Conservation (phyloP, 1,140 invertebrate genomes). For the Amphibalanus amphitrite region DNA sequence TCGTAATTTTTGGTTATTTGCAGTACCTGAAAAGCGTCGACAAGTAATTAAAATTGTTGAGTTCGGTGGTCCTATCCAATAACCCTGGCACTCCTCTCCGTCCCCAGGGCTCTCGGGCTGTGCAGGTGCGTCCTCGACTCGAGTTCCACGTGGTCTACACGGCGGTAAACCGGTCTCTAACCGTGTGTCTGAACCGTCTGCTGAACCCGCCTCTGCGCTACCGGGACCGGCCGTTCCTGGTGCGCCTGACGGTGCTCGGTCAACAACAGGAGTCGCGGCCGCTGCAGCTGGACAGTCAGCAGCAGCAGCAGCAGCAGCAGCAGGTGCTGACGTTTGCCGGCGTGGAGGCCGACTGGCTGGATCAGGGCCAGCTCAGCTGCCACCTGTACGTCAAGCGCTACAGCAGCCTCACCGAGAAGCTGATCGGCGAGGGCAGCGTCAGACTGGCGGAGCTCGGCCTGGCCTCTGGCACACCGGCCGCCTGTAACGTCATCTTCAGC, state of each 20-base stretch:
- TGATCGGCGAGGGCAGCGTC: background rate
- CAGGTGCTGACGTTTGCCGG: background rate
- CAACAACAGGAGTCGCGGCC: background rate
- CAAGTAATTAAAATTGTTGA: too few species aligned
- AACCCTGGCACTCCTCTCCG: too few species aligned
- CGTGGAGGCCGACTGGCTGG: background rate
- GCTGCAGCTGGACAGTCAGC: background rate
- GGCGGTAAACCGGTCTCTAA: background rate
- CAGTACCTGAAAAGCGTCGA: too few species aligned
- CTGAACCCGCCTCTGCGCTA: background rate
- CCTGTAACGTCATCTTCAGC: background rate
- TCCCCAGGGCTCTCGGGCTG: background rate
- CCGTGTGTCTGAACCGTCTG: background rate
- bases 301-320: background rate
- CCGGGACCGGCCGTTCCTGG: background rate
- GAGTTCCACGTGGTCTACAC: slow-evolving; percentile 8
- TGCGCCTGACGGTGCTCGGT: background rate
- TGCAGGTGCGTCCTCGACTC: background rate
- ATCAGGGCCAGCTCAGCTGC: background rate
- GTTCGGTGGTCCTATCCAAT: too few species aligned
- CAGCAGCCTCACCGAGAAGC: background rate
- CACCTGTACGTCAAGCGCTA: background rate
- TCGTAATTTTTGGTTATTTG: too few species aligned
- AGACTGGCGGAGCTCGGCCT: background rate
- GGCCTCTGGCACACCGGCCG: background rate